Evolutionary conservation across 2,797 vertebrate species (phyloP).

Genomic region (Euphonia xanthogaster): DNA sequence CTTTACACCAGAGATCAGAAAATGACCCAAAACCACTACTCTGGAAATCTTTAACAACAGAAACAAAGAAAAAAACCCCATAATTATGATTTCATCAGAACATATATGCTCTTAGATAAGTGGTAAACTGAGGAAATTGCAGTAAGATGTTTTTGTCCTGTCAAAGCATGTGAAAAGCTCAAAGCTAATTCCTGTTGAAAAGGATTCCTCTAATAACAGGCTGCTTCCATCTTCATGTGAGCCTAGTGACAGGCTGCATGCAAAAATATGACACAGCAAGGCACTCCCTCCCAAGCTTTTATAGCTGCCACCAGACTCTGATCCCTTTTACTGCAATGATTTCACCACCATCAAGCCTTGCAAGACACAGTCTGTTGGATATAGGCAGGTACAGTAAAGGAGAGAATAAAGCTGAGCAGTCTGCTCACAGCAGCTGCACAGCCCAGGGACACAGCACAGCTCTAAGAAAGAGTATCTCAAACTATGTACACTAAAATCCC

Average conservation of each 20-base stretch:
- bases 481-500: not conserved
- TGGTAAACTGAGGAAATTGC: not conserved
- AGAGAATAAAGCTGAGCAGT: not conserved
- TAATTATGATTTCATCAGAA: not conserved
- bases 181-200: not conserved
- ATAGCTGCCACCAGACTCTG: not conserved
- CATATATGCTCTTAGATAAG: not conserved
- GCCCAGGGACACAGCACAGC: not conserved
- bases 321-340: not conserved
- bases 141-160: not conserved
- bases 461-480: not conserved
- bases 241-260: not conserved
- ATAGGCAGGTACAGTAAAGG: not conserved
- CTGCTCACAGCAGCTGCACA: not conserved
- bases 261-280: not conserved
- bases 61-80: not conserved
- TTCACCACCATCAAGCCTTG: not conserved
- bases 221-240: not conserved
- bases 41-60: not conserved
- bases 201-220: not conserved
- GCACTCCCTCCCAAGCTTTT: not conserved
- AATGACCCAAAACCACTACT: not conserved
- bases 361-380: not conserved
- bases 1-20: not conserved
- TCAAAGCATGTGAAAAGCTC: not conserved